These are phyloP conservation scores for Poeciliopsis prolifica DNA, from an alignment of 2,113 vertebrate species.

Conservation along the genomic window DNA sequence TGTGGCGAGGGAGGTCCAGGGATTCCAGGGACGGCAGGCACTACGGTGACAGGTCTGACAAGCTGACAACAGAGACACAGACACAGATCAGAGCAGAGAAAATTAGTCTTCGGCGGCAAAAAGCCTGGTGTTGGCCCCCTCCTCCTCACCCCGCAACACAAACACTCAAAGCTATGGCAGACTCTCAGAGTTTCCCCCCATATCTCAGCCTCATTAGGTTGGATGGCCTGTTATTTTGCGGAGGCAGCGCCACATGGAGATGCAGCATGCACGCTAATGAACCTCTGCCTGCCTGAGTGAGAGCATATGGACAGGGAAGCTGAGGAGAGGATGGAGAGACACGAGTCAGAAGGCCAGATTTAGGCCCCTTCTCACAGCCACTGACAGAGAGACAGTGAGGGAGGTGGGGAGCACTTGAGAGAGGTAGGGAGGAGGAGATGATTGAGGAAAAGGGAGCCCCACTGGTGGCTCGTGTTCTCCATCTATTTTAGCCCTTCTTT, in stretches of 20 bases:
- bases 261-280: conserved; percentile 76
- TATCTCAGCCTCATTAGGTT: conserved; percentile 83
- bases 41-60: conserved; percentile 98
- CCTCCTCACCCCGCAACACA: conserved; percentile 18
- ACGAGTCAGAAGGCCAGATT: conserved; percentile 61
- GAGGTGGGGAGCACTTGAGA: background rate
- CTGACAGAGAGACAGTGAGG: conserved; percentile 46
- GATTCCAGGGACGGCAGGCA: conserved; percentile 98
- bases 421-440: conserved; percentile 10
- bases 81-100: conserved; percentile 70
- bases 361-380: conserved; percentile 51
- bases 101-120: conserved; percentile 68
- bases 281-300: conserved; percentile 72
- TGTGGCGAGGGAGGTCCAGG: conserved; percentile 96
- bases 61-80: conserved; percentile 84
- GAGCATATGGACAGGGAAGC: conserved; percentile 74
- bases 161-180: conserved; percentile 39
- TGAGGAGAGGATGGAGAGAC: conserved; percentile 68
- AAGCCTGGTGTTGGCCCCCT: conserved; percentile 38
- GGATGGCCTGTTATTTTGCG: conserved; percentile 79
- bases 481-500: conserved; percentile 54
- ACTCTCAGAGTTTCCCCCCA: conserved; percentile 69
- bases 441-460: conserved; percentile 47
- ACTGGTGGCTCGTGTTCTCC: conserved; percentile 54
- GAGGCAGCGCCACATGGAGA: conserved; percentile 78